A percentile compares a stretch with the other conserved stretches of the same genome.
Conservation (phyloP, 2,113 vertebrate genomes). For the Calyptomena viridis region DNA sequence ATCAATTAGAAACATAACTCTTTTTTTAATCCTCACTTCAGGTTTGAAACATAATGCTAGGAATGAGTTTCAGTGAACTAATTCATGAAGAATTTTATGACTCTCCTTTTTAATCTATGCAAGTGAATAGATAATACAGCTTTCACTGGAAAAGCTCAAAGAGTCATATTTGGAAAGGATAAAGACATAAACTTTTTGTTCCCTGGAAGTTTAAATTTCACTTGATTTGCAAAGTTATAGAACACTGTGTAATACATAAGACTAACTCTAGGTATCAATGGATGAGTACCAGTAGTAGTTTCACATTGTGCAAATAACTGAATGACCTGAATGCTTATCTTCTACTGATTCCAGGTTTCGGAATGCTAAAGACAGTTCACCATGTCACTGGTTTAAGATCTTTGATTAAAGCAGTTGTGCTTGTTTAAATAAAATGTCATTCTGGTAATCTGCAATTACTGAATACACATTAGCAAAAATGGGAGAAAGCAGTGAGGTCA, state of each 20-base stretch:
- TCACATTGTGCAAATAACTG: not conserved
- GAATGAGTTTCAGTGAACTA: not conserved
- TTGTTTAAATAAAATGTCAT: slow-evolving; percentile 6
- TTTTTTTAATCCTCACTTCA: slow-evolving; percentile 5
- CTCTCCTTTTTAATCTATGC: not conserved
- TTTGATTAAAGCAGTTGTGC: not conserved
- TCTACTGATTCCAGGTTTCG: not conserved
- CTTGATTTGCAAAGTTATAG: not conserved
- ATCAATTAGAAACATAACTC: not conserved
- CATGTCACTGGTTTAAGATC: slow-evolving; percentile 1
- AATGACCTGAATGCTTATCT: not conserved
- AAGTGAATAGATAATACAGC: not conserved
- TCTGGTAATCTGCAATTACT: slow-evolving; percentile 31
- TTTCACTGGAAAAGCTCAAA: slow-evolving; percentile 8
- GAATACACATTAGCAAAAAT: slow-evolving; percentile 7
- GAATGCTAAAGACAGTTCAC: not conserved
- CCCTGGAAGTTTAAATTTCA: not conserved
- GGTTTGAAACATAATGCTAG: not conserved
- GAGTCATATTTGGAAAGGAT: slow-evolving; percentile 12
- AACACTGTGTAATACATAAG: not conserved
- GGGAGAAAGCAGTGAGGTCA: slow-evolving; percentile 18
- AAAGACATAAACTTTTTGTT: slow-evolving; percentile 24
- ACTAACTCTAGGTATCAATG: not conserved
- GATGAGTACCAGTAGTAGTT: not conserved
- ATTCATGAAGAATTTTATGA: not conserved